These are phyloP conservation scores for Menura novaehollandiae DNA, from an alignment of 2,113 vertebrate genomes.

Conservation along the genomic window DNA sequence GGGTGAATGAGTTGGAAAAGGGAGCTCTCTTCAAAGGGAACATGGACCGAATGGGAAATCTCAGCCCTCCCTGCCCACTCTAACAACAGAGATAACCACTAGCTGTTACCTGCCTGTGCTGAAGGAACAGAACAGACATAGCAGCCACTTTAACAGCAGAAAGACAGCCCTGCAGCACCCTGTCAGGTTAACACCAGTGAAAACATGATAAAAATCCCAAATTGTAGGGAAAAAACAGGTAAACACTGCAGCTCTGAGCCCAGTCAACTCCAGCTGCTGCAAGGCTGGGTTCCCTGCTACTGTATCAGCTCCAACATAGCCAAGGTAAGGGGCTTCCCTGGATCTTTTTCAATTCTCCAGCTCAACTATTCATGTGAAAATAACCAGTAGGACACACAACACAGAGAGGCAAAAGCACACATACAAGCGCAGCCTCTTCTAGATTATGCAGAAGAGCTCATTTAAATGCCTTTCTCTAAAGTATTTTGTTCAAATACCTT, in stretches of 20 bases:
- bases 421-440: not conserved
- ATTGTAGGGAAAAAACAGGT: not conserved
- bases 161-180: not conserved
- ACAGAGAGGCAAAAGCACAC: not conserved
- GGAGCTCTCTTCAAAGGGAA: not conserved
- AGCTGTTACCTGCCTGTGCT: fast-evolving
- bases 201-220: not conserved
- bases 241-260: not conserved
- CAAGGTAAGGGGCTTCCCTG: not conserved
- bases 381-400: not conserved
- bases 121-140: not conserved
- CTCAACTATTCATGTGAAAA: not conserved
- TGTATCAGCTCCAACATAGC: fast-evolving
- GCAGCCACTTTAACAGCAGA: not conserved
- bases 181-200: not conserved
- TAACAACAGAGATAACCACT: not conserved
- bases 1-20: not conserved
- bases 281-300: not conserved
- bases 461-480: not conserved
- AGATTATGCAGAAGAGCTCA: not conserved
- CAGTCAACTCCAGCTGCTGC: not conserved
- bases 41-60: fast-evolving
- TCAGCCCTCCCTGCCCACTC: not conserved
- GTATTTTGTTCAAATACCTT: conserved; percentile 79
- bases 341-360: not conserved